Evolutionary conservation across 2,888 invertebrate genomes (phyloP).

Genomic region (Tortricodes alternella): DNA sequence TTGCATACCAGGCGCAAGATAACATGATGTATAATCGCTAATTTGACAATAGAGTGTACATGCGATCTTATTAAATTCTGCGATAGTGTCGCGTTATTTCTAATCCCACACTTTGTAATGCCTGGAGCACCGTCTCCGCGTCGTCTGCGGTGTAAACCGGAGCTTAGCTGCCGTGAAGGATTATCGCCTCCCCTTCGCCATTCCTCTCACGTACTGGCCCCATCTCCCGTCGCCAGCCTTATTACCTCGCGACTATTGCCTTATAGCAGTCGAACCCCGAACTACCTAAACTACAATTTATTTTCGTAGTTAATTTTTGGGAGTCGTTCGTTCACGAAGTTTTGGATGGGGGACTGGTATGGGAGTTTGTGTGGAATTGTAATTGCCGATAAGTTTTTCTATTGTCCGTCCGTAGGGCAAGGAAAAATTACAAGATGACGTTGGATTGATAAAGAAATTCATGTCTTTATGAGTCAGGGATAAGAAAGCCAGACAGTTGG

Average conservation of each 20-base stretch:
- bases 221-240: conserved; percentile 69
- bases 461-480: conserved; percentile 9
- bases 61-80: neutral
- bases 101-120: conserved; percentile 13
- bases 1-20: too few relatives aligned
- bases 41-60: too few relatives aligned
- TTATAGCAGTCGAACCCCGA: conserved; percentile 37
- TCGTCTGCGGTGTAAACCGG: conserved; percentile 56
- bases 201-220: conserved; percentile 69
- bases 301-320: conserved; percentile 32
- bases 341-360: conserved; percentile 2
- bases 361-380: neutral
- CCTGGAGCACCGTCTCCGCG: conserved; percentile 38
- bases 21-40: neutral
- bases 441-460: neutral
- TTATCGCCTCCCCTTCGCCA: conserved; percentile 54
- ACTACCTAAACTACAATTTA: conserved; percentile 33
- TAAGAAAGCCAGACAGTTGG: conserved; percentile 6
- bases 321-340: conserved; percentile 10
- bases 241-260: conserved; percentile 72
- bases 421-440: too few relatives aligned
- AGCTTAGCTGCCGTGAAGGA: conserved; percentile 61
- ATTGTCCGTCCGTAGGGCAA: too few relatives aligned
- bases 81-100: neutral
- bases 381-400: neutral